Percentiles rank a stretch among this genome's conserved stretches.
Evolutionary conservation across 2,113 vertebrate genomes (phyloP).

Genomic region (Vimba vimba): DNA sequence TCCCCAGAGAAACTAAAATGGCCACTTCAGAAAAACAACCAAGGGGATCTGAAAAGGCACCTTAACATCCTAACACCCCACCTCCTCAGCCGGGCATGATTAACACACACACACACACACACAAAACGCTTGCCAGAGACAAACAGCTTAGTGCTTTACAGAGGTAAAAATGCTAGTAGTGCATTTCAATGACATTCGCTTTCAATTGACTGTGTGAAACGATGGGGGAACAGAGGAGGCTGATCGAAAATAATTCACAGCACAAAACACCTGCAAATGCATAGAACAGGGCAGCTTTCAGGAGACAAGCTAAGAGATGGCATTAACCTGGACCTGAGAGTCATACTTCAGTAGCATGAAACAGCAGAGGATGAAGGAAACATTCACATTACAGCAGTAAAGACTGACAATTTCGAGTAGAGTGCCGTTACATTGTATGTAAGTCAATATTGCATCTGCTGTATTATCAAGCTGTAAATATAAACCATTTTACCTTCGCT

Average conservation of each 20-base stretch:
- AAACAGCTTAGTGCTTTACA: constrained; percentile 29
- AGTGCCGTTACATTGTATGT: not conserved
- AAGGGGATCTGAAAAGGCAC: constrained; percentile 45
- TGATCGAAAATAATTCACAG: constrained; percentile 48
- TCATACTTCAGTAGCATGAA: constrained; percentile 57
- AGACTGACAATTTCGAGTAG: constrained; percentile 1
- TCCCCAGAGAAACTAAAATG: constrained; percentile 61
- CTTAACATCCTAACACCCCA: constrained; percentile 30
- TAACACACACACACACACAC: constrained; percentile 21
- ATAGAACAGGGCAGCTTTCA: constrained; percentile 56
- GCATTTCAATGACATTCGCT: constrained; percentile 51
- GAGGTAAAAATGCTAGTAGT: constrained; percentile 17
- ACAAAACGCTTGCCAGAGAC: not conserved
- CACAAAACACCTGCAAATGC: constrained; percentile 65
- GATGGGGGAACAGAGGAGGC: not conserved
- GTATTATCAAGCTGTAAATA: constrained; percentile 21
- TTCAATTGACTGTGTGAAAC: constrained; percentile 50
- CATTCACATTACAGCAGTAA: constrained; percentile 6
- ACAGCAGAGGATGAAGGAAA: constrained; percentile 1
- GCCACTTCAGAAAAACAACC: constrained; percentile 51
- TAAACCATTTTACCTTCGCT: constrained; percentile 89
- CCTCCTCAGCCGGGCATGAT: constrained; percentile 7
- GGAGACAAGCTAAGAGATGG: constrained; percentile 63
- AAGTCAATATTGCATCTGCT: not conserved
- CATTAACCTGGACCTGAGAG: constrained; percentile 62